Conservation (phyloP, 2,888 invertebrate species). For the Chymomyza amoena region DNA sequence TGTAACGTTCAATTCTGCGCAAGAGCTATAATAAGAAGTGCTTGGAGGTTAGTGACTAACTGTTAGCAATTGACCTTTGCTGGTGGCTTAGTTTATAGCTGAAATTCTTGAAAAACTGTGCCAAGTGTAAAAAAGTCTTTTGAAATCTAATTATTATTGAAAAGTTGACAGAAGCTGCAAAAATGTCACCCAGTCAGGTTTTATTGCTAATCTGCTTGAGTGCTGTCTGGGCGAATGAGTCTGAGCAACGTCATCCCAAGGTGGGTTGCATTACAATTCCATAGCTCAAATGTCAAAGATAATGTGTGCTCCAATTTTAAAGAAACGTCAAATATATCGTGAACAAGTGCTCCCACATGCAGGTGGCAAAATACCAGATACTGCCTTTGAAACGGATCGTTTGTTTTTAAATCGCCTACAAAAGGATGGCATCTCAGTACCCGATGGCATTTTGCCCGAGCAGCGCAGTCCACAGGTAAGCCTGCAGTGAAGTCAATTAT, state of each 20-base stretch:
- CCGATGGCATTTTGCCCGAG: constrained; percentile 82
- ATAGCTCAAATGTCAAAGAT: background rate
- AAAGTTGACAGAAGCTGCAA: background rate
- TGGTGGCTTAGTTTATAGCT: constrained; percentile 2
- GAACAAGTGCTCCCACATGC: constrained; percentile 82
- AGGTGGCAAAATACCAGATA: constrained; percentile 83
- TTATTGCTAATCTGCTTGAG: constrained; percentile 3
- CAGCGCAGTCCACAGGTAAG: constrained; percentile 78
- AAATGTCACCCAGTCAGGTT: background rate
- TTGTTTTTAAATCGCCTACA: constrained; percentile 82
- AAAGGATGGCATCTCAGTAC: constrained; percentile 82
- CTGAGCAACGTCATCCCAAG: background rate
- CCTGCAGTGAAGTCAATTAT: background rate
- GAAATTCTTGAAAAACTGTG: constrained; percentile 24
- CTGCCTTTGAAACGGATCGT: constrained; percentile 82
- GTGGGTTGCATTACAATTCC: background rate
- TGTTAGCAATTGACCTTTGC: constrained; percentile 60
- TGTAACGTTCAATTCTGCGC: constrained; percentile 55
- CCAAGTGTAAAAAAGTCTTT: background rate
- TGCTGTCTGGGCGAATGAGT: background rate
- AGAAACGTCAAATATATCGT: constrained; percentile 83
- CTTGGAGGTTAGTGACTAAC: constrained; percentile 24
- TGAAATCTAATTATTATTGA: background rate
- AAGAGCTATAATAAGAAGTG: constrained; percentile 39
- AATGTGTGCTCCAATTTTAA: constrained; percentile 57